A percentile compares a stretch with the other conserved stretches of the same genome.
Conservation (phyloP, 2,888 invertebrate species). For the Hermaeophaga mercurialis region DNA sequence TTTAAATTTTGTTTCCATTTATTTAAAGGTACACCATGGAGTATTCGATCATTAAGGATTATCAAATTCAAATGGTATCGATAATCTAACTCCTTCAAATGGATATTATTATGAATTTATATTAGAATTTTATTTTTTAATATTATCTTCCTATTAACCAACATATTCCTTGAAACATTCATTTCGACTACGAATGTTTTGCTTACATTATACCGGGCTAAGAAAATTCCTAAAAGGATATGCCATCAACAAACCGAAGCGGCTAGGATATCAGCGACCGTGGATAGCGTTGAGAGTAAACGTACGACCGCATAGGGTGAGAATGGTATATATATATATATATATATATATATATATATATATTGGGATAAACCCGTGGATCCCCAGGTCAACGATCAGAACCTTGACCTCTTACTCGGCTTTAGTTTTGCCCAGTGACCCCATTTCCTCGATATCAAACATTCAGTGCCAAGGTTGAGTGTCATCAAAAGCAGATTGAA, state of each 20-base stretch:
- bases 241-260: constrained; percentile 15
- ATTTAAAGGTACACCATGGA: too few species aligned
- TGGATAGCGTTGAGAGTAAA: constrained; percentile 27
- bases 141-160: too few species aligned
- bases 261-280: constrained; percentile 9
- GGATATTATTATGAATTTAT: too few species aligned
- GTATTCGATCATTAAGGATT: too few species aligned
- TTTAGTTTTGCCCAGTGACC: constrained; percentile 54
- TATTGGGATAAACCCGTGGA: constrained; percentile 49
- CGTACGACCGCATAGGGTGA: constrained; percentile 40
- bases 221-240: constrained; percentile 11
- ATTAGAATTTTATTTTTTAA: too few species aligned
- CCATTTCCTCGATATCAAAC: constrained; percentile 44
- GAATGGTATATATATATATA: constrained; percentile 47
- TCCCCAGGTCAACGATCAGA: constrained; percentile 57
- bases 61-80: too few species aligned
- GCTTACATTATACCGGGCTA: constrained; percentile 21
- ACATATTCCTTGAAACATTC: too few species aligned
- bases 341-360: too few species aligned
- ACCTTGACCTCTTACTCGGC: constrained; percentile 51
- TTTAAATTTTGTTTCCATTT: too few species aligned
- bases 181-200: too few species aligned
- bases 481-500: constrained; percentile 20
- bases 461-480: constrained; percentile 43
- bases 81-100: too few species aligned